A percentile compares a stretch with the other conserved stretches of the same genome.
Conservation (phyloP, 2,888 invertebrate species). For the Nasonovia ribisnigri region DNA sequence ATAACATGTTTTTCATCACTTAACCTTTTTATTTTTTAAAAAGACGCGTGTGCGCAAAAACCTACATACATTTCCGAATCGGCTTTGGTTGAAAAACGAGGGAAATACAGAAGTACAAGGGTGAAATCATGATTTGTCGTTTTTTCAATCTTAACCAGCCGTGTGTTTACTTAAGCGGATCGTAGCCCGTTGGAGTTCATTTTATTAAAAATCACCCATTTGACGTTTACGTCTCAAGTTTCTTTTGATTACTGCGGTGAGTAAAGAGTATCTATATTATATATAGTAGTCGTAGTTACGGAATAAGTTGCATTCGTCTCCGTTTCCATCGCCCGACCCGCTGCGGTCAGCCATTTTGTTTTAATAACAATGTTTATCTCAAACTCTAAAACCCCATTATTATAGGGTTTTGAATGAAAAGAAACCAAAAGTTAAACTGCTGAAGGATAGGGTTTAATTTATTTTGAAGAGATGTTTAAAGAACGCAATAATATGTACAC, state of each 20-base stretch:
- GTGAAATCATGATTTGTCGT: constrained; percentile 26
- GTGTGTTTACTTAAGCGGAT: constrained; percentile 31
- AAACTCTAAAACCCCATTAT: constrained; percentile 26
- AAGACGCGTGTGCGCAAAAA: not conserved
- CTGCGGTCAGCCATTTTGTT: constrained; percentile 52
- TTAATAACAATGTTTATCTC: constrained; percentile 54
- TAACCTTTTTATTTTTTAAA: not conserved
- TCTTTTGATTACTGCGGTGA: constrained; percentile 10
- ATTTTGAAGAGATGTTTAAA: not conserved
- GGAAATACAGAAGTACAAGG: not conserved
- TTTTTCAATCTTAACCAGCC: constrained; percentile 7
- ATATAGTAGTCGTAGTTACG: not conserved
- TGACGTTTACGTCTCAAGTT: constrained; percentile 53
- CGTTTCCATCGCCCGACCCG: not conserved
- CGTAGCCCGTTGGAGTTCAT: constrained; percentile 34
- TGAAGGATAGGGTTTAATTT: not conserved
- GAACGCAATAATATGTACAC: not conserved
- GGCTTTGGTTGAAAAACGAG: not conserved
- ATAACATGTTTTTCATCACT: not conserved
- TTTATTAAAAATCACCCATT: constrained; percentile 49
- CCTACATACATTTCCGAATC: not conserved
- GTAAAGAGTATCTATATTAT: constrained; percentile 3
- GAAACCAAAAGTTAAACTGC: not conserved
- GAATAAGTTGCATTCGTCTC: not conserved
- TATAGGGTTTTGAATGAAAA: not conserved